These are phyloP conservation scores for Daphoenositta chrysoptera DNA, from an alignment of 2,113 vertebrate genomes.

Conservation along the genomic window DNA sequence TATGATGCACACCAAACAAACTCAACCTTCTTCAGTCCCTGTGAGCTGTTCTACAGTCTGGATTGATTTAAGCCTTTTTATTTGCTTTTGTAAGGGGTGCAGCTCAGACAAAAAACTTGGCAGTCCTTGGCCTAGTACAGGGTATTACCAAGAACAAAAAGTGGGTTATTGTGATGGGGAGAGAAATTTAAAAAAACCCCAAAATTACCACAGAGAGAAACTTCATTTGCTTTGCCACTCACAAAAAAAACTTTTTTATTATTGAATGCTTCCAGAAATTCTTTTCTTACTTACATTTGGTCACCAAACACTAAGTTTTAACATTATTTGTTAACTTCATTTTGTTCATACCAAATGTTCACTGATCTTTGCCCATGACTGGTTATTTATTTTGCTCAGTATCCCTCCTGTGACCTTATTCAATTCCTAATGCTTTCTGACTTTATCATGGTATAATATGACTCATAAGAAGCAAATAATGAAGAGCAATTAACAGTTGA, in stretches of 20 bases:
- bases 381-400: neutral
- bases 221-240: neutral
- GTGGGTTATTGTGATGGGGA: neutral
- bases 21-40: neutral
- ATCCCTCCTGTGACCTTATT: neutral
- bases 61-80: neutral
- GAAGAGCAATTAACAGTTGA: neutral
- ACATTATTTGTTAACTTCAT: neutral
- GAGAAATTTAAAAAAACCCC: neutral
- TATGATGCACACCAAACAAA: neutral
- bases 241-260: neutral
- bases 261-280: neutral
- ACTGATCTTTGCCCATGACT: neutral
- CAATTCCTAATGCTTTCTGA: neutral
- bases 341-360: neutral
- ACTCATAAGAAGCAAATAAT: conserved; percentile 9
- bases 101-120: neutral
- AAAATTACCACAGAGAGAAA: neutral
- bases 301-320: neutral
- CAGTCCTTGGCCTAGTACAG: neutral
- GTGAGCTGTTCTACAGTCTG: neutral
- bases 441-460: neutral
- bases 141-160: neutral
- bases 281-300: neutral
- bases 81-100: neutral